phyloP scores from a whole-genome alignment of 2,888 invertebrate species.

The Nasonia oneida region DNA sequence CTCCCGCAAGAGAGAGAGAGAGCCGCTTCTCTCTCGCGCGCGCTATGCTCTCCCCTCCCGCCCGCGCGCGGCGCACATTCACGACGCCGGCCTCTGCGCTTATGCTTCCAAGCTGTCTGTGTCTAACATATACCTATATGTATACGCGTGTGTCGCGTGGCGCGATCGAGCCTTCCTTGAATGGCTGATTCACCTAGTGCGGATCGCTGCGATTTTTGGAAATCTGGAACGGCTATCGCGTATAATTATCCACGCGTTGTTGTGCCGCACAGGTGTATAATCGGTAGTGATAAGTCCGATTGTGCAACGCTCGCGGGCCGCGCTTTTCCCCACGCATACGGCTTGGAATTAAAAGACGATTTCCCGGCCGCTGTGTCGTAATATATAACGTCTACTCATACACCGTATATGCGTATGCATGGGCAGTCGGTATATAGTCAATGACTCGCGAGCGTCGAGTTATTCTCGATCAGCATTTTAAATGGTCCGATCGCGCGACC shows the following conservation, averaged over 20 bases:
- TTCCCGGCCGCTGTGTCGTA: too few relatives aligned
- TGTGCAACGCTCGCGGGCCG: neutral
- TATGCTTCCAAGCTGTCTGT: neutral
- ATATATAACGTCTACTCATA: neutral
- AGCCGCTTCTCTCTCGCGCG: neutral
- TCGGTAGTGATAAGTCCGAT: neutral
- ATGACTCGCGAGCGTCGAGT: neutral
- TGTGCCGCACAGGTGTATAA: neutral
- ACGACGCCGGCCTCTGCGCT: neutral
- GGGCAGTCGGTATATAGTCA: neutral
- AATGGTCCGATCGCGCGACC: conserved; percentile 4
- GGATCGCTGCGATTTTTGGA: neutral
- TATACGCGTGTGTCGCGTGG: conserved; percentile 16
- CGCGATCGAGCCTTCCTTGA: conserved; percentile 42
- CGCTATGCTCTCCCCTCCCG: neutral
- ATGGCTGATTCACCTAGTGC: conserved; percentile 50
- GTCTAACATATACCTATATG: too few relatives aligned
- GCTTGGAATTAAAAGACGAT: neutral
- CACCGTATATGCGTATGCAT: neutral
- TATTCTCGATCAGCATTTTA: conserved; percentile 13
- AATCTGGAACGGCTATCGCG: neutral
- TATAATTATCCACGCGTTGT: too few relatives aligned
- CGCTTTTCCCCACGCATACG: neutral
- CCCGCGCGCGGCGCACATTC: neutral
- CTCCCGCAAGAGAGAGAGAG: neutral